Percentiles rank a stretch among this genome's conserved stretches.
Evolutionary conservation across 2,797 vertebrate species (phyloP).

Genomic region (Bryconaethiops microstoma): DNA sequence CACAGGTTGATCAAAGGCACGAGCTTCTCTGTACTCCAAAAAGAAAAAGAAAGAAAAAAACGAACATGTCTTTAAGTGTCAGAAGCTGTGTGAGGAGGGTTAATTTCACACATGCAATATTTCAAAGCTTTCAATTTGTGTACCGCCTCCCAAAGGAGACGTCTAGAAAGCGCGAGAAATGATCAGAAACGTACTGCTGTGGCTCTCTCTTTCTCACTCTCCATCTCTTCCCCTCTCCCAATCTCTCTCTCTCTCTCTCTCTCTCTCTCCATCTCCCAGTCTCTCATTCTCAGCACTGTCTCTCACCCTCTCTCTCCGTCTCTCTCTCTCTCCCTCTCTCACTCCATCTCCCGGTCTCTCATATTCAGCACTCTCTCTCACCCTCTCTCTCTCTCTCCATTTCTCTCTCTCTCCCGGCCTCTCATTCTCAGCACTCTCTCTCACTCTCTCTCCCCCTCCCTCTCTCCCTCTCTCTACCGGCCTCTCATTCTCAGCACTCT

Average conservation of each 20-base stretch:
- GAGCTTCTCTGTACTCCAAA: constrained; percentile 20
- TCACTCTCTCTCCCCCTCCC: no score
- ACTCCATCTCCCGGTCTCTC: no score
- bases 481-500: no score
- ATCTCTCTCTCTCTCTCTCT: constrained; percentile 3
- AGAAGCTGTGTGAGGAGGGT: constrained; percentile 32
- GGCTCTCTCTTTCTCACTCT: constrained; percentile 27
- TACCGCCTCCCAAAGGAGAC: constrained; percentile 23
- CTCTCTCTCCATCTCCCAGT: background rate
- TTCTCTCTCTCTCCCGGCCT: no score
- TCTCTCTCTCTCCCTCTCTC: no score
- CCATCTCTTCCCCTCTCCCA: constrained; percentile 6
- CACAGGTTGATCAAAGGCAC: constrained; percentile 59
- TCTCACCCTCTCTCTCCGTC: no score
- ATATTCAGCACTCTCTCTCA: no score
- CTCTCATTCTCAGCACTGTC: no score
- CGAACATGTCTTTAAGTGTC: constrained; percentile 39
- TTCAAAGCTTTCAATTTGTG: constrained; percentile 48
- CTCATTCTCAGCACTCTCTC: no score
- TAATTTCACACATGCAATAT: constrained; percentile 47
- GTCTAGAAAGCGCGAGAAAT: background rate
- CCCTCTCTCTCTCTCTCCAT: no score
- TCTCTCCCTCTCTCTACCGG: no score
- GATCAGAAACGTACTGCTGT: constrained; percentile 8
- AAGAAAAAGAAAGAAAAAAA: background rate